phyloP scores from a whole-genome alignment of 2,113 vertebrate genomes.

The Sander lucioperca region DNA sequence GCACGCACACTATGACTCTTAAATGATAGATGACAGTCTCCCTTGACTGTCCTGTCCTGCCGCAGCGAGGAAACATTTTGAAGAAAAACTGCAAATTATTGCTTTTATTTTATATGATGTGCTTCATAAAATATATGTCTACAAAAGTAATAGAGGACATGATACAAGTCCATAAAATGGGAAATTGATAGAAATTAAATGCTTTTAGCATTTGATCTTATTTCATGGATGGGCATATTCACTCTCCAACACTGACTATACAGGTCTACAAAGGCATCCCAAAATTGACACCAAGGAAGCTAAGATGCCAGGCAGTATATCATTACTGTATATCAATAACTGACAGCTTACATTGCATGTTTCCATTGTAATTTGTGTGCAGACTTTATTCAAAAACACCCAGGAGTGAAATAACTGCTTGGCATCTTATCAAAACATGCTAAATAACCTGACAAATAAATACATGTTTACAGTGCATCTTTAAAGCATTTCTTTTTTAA shows the following conservation, averaged over 20 bases:
- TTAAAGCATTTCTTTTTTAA: not conserved
- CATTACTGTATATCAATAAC: constrained; percentile 18
- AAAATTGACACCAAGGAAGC: not conserved
- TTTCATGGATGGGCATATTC: not conserved
- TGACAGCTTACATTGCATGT: not conserved
- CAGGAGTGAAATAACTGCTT: constrained; percentile 9
- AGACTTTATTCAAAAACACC: constrained; percentile 8
- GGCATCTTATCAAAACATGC: constrained; percentile 28
- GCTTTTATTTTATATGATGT: constrained; percentile 33
- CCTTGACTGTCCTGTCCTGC: constrained; percentile 11
- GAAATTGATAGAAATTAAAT: constrained; percentile 6
- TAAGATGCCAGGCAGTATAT: constrained; percentile 1
- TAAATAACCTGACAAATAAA: constrained; percentile 22
- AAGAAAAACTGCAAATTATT: constrained; percentile 39
- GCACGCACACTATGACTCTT: constrained; percentile 27
- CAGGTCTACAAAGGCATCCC: not conserved
- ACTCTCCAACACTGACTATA: not conserved
- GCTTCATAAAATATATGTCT: constrained; percentile 41
- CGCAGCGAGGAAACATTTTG: constrained; percentile 19
- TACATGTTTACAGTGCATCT: not conserved
- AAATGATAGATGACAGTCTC: constrained; percentile 56
- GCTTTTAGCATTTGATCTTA: not conserved
- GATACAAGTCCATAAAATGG: constrained; percentile 18
- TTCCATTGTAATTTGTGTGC: constrained; percentile 13
- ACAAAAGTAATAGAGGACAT: constrained; percentile 32